Evolutionary conservation across 2,797 vertebrate species (phyloP).

Genomic region (Takifugu rubripes): DNA sequence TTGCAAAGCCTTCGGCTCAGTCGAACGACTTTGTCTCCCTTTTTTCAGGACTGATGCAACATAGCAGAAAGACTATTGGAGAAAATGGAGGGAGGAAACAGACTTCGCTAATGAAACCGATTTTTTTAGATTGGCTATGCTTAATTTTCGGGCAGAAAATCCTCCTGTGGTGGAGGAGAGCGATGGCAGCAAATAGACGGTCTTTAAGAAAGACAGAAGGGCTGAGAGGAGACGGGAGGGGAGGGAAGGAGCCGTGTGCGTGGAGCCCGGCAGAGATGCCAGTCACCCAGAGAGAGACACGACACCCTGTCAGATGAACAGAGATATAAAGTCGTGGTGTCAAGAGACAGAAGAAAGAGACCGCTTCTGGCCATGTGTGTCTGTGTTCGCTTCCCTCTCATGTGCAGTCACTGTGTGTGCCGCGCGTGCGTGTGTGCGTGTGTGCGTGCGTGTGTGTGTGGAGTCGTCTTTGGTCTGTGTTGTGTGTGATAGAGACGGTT

Average conservation of each 20-base stretch:
- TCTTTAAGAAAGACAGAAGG: constrained; percentile 18
- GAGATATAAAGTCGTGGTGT: constrained; percentile 55
- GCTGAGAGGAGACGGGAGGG: constrained; percentile 6
- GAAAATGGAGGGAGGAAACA: constrained; percentile 18
- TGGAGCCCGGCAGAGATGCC: constrained; percentile 34
- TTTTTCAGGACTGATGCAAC: constrained; percentile 47
- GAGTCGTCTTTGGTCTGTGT: too few species aligned
- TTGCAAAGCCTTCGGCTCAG: constrained; percentile 59
- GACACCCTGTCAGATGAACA: constrained; percentile 50
- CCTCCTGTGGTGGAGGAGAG: constrained; percentile 11
- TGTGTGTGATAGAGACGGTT: constrained; percentile 2
- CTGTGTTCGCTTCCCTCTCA: neutral
- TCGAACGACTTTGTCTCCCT: constrained; percentile 37
- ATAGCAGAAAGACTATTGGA: constrained; percentile 32
- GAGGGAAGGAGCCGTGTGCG: neutral
- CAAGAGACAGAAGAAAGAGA: constrained; percentile 47
- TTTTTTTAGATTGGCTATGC: constrained; percentile 1
- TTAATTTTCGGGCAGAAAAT: constrained; percentile 30
- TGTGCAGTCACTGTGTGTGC: neutral
- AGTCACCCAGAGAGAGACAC: constrained; percentile 26
- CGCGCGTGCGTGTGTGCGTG: constrained; percentile 10
- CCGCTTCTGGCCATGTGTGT: constrained; percentile 37
- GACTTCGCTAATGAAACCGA: constrained; percentile 28
- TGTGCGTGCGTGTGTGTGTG: neutral
- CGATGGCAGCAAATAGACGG: constrained; percentile 23